phyloP scores from a whole-genome alignment of 2,797 vertebrate species.

The Lophotriccus pileatus region DNA sequence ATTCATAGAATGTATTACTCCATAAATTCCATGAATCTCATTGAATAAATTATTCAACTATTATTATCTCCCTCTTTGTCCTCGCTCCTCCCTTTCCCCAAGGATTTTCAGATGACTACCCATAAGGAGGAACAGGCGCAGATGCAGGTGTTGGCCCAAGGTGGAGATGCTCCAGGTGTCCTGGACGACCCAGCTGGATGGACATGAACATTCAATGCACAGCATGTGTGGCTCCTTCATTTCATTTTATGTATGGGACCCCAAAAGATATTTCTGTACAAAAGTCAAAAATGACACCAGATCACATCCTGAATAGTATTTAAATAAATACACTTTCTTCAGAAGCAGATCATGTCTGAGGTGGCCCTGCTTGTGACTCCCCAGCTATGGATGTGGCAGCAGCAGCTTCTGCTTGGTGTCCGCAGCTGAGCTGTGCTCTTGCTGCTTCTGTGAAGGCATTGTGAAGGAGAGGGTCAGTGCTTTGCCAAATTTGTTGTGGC shows the following conservation, averaged over 20 bases:
- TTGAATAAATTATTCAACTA: conserved; percentile 37
- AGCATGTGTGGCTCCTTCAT: not conserved
- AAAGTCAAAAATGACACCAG: not conserved
- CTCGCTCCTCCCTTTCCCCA: not conserved
- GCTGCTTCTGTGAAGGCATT: not conserved
- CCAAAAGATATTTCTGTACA: not conserved
- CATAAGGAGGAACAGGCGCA: not conserved
- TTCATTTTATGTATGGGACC: not conserved
- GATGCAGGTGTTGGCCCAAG: not conserved
- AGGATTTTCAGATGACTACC: not conserved
- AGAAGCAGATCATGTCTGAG: not conserved
- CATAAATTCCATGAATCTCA: conserved; percentile 48
- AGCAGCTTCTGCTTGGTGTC: not conserved
- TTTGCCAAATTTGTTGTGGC: not conserved
- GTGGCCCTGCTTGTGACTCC: not conserved
- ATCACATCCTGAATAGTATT: not conserved
- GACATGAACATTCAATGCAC: not conserved
- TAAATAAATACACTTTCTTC: not conserved
- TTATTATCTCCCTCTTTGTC: not conserved
- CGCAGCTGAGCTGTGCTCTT: not conserved
- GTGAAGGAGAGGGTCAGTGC: not conserved
- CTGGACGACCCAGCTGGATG: not conserved
- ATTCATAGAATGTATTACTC: conserved; percentile 53
- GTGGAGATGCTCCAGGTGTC: not conserved
- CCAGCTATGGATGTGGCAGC: not conserved